Evolutionary conservation across 30 jellyfish, hydroid and myxozoan species (phyloP).

Genomic region (Hydractinia echinata): DNA sequence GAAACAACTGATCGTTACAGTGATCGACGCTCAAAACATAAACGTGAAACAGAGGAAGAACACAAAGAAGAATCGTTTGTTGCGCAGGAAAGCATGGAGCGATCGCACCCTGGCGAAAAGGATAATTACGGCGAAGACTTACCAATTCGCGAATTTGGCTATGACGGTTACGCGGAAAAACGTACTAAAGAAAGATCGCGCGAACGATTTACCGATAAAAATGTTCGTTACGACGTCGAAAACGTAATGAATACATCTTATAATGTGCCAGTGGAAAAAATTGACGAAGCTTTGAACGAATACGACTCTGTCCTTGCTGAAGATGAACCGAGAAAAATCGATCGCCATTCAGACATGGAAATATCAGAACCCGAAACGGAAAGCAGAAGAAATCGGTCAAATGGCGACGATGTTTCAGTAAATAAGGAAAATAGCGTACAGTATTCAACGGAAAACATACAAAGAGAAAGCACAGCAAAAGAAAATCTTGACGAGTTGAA

Average conservation of each 20-base stretch:
- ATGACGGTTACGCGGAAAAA: constrained; percentile 35
- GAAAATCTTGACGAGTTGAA: not conserved
- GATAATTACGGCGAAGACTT: constrained; percentile 21
- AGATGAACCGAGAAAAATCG: not conserved
- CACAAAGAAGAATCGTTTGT: not conserved
- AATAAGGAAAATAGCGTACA: not conserved
- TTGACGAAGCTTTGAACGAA: constrained; percentile 7
- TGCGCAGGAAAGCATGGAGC: not conserved
- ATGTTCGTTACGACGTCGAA: not conserved
- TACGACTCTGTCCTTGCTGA: constrained; percentile 24
- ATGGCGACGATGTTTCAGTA: not conserved
- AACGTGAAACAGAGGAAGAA: not conserved
- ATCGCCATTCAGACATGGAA: constrained; percentile 35
- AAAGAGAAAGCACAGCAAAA: not conserved
- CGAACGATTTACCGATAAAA: not conserved
- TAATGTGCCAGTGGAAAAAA: not conserved
- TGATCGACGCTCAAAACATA: not conserved
- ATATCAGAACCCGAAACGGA: constrained; percentile 28
- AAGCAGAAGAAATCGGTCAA: not conserved
- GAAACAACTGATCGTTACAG: constrained; percentile 1
- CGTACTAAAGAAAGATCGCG: constrained; percentile 15
- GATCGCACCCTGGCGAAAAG: not conserved
- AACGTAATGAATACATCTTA: not conserved
- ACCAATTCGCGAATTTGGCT: constrained; percentile 32
- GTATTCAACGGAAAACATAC: not conserved